Evolutionary conservation across 2,797 vertebrate genomes (phyloP).

Genomic region (Benthosema pterotum): DNA sequence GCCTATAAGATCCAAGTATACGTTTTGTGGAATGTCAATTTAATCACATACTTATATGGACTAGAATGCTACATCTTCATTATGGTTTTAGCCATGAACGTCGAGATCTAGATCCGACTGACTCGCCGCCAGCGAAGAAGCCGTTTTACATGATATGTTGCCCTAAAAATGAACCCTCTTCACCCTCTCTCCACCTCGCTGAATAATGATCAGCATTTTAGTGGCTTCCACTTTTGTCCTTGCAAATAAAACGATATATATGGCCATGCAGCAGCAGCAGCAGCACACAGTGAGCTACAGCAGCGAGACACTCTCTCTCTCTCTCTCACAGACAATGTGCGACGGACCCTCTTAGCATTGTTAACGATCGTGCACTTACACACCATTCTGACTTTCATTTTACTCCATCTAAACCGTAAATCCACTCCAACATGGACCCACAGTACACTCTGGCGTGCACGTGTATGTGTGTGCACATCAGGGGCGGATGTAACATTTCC

Average conservation of each 20-base stretch:
- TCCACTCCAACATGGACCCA: constrained; percentile 38
- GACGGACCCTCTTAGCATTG: constrained; percentile 70
- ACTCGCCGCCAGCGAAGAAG: constrained; percentile 29
- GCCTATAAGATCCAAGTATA: too few relatives aligned
- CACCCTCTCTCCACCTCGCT: constrained; percentile 64
- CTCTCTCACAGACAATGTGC: constrained; percentile 72
- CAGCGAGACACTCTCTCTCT: constrained; percentile 55
- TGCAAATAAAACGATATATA: constrained; percentile 87
- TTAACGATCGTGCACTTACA: constrained; percentile 80
- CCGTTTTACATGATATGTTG: constrained; percentile 64
- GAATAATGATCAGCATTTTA: constrained; percentile 80
- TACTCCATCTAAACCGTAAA: constrained; percentile 76
- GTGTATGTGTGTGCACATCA: neutral
- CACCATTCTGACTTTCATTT: constrained; percentile 72
- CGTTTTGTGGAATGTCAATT: constrained; percentile 5
- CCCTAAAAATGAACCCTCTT: constrained; percentile 55
- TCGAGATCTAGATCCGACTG: constrained; percentile 33
- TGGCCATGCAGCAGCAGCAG: too few relatives aligned
- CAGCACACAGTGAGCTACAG: constrained; percentile 45
- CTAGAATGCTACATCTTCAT: constrained; percentile 14
- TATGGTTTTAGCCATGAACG: constrained; percentile 14
- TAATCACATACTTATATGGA: constrained; percentile 1
- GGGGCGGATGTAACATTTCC: too few relatives aligned
- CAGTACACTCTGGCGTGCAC: neutral
- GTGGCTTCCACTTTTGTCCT: constrained; percentile 80